phyloP scores from a whole-genome alignment of 2,888 invertebrate species.

The Tineola bisselliella region DNA sequence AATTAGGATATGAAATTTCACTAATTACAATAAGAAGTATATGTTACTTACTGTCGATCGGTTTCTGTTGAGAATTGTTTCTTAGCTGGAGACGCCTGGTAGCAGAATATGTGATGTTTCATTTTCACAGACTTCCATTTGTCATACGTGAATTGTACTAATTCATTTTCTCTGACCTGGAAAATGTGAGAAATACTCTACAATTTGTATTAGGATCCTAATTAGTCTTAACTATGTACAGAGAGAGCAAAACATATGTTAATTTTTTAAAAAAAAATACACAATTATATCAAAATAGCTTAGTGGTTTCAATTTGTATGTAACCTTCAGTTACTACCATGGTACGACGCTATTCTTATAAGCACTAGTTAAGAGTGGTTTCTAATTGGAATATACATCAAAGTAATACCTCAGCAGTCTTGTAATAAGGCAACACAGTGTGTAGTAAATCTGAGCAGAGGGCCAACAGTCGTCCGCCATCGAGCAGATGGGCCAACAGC shows the following conservation, averaged over 20 bases:
- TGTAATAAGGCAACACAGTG: constrained; percentile 80
- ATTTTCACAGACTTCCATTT: constrained; percentile 85
- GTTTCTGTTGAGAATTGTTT: constrained; percentile 83
- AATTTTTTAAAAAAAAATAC: too few species aligned
- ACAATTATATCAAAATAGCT: too few species aligned
- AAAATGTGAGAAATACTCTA: constrained; percentile 18
- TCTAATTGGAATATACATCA: too few species aligned
- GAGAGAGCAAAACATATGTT: too few species aligned
- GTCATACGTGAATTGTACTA: constrained; percentile 84
- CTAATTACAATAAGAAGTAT: background rate
- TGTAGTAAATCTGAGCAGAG: constrained; percentile 84
- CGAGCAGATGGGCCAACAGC: constrained; percentile 76
- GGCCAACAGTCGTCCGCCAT: constrained; percentile 79
- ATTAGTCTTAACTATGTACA: background rate
- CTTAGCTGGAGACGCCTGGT: constrained; percentile 85
- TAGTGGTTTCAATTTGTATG: too few species aligned
- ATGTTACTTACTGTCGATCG: constrained; percentile 64
- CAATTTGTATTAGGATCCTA: background rate
- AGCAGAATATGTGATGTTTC: constrained; percentile 90
- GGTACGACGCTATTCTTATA: too few species aligned
- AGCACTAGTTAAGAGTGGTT: too few species aligned
- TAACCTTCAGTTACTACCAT: too few species aligned
- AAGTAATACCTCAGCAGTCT: constrained; percentile 77
- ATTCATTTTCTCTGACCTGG: constrained; percentile 81
- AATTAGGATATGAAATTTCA: too few species aligned